Conservation (phyloP, 2,113 vertebrate species). For the Podarcis muralis region DNA sequence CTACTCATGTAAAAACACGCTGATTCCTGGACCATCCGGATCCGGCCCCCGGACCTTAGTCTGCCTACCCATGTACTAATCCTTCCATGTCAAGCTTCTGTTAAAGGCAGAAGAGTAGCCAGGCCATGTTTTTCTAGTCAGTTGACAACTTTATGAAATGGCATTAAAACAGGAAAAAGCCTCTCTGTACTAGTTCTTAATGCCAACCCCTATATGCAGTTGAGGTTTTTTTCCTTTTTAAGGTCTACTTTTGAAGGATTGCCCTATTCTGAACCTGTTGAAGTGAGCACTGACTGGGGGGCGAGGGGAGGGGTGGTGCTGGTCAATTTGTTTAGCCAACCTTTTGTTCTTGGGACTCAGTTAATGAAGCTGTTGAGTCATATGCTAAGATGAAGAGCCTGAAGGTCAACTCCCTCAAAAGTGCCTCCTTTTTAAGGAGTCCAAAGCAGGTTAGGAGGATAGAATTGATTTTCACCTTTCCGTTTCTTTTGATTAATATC, state of each 20-base stretch:
- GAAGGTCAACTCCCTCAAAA: slow-evolving; percentile 31
- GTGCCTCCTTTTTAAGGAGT: not conserved
- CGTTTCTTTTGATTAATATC: slow-evolving; percentile 19
- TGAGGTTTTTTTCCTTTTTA: no score
- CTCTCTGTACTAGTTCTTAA: not conserved
- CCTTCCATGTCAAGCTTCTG: not conserved
- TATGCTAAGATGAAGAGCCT: not conserved
- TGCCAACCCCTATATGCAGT: not conserved
- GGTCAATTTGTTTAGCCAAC: not conserved
- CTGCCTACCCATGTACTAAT: no score
- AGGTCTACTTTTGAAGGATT: not conserved
- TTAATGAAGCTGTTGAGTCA: not conserved
- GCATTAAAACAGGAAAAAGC: not conserved
- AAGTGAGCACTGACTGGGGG: not conserved
- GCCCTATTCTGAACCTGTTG: not conserved
- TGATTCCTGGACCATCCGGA: no score
- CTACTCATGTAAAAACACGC: no score
- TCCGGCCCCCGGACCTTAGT: no score
- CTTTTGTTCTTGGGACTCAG: not conserved
- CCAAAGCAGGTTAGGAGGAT: not conserved
- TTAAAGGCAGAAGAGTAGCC: not conserved
- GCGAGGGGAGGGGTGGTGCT: no score
- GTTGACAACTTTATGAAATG: not conserved
- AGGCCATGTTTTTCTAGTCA: not conserved
- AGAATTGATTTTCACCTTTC: slow-evolving; percentile 8